Base-by-base conservation (phyloP, 2,113 vertebrate species). In the Corythaeola cristata region DNA sequence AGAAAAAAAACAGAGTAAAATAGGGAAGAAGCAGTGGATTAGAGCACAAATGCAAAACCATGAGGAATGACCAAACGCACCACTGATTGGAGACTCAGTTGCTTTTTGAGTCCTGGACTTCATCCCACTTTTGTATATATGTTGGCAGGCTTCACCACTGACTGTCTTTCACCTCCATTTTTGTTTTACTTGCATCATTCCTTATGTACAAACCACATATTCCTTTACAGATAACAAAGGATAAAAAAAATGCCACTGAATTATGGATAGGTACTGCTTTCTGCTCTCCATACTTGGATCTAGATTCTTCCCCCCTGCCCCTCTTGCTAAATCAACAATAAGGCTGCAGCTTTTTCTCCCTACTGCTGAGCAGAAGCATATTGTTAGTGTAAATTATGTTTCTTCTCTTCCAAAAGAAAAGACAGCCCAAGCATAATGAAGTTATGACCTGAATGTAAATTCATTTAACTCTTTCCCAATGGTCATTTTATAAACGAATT, bases 371-470 rank as follows among this genome's bases (percentile, higher is more conserved):
- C 47, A 78, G 27, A 39, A 62, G 30, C 7, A 60, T n/a, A 18
- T 3, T 55, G 9, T 5, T 75, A 16, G 3, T 23, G 8, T 26
- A 37, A 5, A 6, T 33, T 63, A 35, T 0, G 0, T 15, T 63
- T 47, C 35, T 41, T 28, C 69, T 47, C 30, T 58, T 84, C 33
- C 19, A 76, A 78, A 78, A 53, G 21, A 62, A 53, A 86, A 76
- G 30, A 83, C 11, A 60, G 27, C 4, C 23, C 10, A 6, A 88
- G 21, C 26, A 59, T 14, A 68, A 59, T 64, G 35, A 63, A 71
- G 20, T 6, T 41, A n/a, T 41, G 56, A 82, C 15, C n/a, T 32
- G 56, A 39, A 76, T 47, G 17, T 12, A 90, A 88, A 84, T 47
- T 52, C 10, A 64, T 67, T 50, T 83, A 69, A 66, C 16, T 77